Percentiles rank a stretch among this genome's conserved stretches.
phyloP scores from a whole-genome alignment of 2,888 invertebrate genomes.

The Acrobasis suavella region DNA sequence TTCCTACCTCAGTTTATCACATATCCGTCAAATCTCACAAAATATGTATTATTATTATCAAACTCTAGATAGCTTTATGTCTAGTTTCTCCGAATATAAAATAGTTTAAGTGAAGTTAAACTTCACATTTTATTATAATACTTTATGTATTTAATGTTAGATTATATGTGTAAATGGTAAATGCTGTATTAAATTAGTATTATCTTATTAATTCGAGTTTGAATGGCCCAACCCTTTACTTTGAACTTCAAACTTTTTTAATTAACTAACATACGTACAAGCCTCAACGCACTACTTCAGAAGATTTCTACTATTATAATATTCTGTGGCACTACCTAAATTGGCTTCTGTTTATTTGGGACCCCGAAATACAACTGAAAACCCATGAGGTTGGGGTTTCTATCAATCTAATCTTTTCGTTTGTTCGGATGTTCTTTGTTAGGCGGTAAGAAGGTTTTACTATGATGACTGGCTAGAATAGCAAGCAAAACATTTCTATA shows the following conservation, averaged over 20 bases:
- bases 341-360: too few relatives aligned
- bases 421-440: too few relatives aligned
- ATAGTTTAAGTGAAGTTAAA: conserved; percentile 63
- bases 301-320: too few relatives aligned
- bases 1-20: conserved; percentile 58
- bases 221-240: conserved; percentile 32
- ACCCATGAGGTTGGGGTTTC: too few relatives aligned
- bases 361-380: too few relatives aligned
- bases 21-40: conserved; percentile 47
- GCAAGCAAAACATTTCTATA: background rate
- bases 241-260: too few relatives aligned
- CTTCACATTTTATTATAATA: conserved; percentile 59
- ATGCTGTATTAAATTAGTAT: conserved; percentile 77
- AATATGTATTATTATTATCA: conserved; percentile 40
- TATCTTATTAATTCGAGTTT: conserved; percentile 55
- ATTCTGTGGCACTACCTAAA: too few relatives aligned
- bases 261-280: too few relatives aligned
- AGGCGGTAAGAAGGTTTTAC: background rate
- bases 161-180: conserved; percentile 68
- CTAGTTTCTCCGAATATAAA: conserved; percentile 45
- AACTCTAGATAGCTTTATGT: conserved; percentile 41
- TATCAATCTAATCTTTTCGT: too few relatives aligned
- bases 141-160: conserved; percentile 49
- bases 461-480: conserved; percentile 20
- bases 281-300: background rate